Evolutionary conservation across 2,113 vertebrate species (phyloP), one percentile per base, ranked within the genome.

Genomic region (Narcine bancroftii): DNA sequence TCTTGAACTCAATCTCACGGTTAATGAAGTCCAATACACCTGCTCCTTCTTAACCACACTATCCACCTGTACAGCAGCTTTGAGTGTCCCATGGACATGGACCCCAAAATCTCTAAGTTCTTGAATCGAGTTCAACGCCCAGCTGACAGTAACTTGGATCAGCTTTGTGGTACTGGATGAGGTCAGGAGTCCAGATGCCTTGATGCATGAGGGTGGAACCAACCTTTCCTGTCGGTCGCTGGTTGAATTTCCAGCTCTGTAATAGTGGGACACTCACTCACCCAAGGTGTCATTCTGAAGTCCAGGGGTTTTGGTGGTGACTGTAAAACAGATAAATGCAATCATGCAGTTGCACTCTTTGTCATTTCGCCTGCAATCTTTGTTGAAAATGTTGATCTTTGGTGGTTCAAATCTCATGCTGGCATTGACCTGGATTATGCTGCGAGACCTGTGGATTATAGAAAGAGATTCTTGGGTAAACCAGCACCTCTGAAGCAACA

Each of bases 361-460:
- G 47, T 98, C 98, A 0, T 95, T 97, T 92, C 98, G 94, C 93
- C 93, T 95, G 94, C 99, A 99, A 95, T 99, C 98, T 93, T 98
- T 97, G 96, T 97, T 97, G 95, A 99, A 99, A 95, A 99, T 97
- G 95, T 99, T 99, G 95, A 99, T 95, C 94, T 99, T 99, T 93
- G 95, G 73, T 0, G 98, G 99, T 94, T 99, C 97, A 0, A 99
- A 99, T 93, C 93, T 95, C 92, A 98, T 95, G 65, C 94, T 96
- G 94, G 96, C 94, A 0, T 98, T 97, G 94, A 99, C 96, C 93
- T 93, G 96, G 42, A 99, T 94, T 21, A 99, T 97, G 0, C 97
- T 98, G 93, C 97, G 97, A 92, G 98, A 97, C 99, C 99, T 99
- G 95, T 0, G 0, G 93, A 69, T 39, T 42, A 56, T 69, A 6